Base-by-base conservation (phyloP, 1,140 invertebrate species). In the Mesaphorura yosii region DNA sequence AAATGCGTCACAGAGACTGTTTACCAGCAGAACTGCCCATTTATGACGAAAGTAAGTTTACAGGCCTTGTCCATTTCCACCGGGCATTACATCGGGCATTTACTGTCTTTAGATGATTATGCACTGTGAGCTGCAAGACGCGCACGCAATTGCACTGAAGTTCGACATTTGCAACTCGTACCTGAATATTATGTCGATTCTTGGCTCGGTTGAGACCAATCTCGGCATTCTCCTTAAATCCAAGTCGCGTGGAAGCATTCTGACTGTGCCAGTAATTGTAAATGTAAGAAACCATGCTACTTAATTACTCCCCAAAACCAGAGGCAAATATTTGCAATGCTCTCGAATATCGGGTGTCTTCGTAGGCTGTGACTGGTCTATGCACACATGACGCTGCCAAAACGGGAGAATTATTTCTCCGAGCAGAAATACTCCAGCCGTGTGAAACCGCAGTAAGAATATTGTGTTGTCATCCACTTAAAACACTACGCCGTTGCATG, bases 371-470 rank as follows among this genome's bases (percentile, higher is more conserved):
- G 6, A 7, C 46, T 6, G 46, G 46, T 26, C 46, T 48, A 15
- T 48, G 46, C 28, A n/a, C n/a, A n/a, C n/a, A n/a, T n/a, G 19
- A 20, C 20, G 28, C 31, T 19, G 31, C 28, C 15, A 17, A 48
- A 34, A 17, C 46, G 7, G 46, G 46, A 17, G 46, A 48, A 34
- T 6, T 48, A 19, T 56, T 50, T 34, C 34, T 56, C 3, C 27
- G 54, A 27, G 54, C 39, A n/a, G 54, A 56, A 51, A 31, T 56
- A 14, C 39, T 56, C 25, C 41, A 38, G 10, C 48, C 28, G 15
- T 17, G 40, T 28, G 48, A 56, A 23, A 41, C 28, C 31, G 48
- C 47, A 26, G 52, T 44, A 38, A n/a, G 41, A 6, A 23, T 22
- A n/a, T n/a, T n/a, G n/a, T n/a, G n/a, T n/a, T n/a, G n/a, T n/a